Evolutionary conservation across 2,797 vertebrate species (phyloP).

Genomic region (Glossophaga mutica): DNA sequence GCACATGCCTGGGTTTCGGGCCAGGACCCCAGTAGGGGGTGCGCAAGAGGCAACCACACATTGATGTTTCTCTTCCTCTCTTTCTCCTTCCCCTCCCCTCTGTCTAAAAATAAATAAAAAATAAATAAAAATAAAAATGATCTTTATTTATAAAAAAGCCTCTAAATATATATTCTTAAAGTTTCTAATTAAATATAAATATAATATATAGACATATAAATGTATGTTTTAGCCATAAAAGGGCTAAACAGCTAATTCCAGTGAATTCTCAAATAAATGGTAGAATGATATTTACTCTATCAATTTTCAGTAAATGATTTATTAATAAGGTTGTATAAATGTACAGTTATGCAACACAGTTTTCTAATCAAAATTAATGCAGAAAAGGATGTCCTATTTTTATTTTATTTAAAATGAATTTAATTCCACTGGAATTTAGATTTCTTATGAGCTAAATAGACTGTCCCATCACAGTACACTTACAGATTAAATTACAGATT

Average conservation of each 20-base stretch:
- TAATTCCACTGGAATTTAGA: neutral
- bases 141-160: too few species aligned
- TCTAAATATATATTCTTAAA: neutral
- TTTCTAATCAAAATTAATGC: neutral
- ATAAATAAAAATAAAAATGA: too few species aligned
- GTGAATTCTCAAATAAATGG: neutral
- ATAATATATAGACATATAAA: neutral
- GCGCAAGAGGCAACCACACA: too few species aligned
- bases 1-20: too few species aligned
- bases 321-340: neutral
- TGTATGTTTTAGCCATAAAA: neutral
- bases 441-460: neutral
- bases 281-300: neutral
- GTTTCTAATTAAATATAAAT: neutral
- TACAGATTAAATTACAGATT: neutral
- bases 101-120: too few species aligned
- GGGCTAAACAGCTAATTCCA: neutral
- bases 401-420: neutral
- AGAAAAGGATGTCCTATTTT: neutral
- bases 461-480: neutral
- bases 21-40: too few species aligned
- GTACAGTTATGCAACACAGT: neutral
- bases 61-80: too few species aligned
- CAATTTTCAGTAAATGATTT: neutral
- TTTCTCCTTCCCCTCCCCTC: too few species aligned